These are phyloP conservation scores for Hypotaenidia okinawae DNA, from an alignment of 2,797 vertebrate species.

Conservation along the genomic window DNA sequence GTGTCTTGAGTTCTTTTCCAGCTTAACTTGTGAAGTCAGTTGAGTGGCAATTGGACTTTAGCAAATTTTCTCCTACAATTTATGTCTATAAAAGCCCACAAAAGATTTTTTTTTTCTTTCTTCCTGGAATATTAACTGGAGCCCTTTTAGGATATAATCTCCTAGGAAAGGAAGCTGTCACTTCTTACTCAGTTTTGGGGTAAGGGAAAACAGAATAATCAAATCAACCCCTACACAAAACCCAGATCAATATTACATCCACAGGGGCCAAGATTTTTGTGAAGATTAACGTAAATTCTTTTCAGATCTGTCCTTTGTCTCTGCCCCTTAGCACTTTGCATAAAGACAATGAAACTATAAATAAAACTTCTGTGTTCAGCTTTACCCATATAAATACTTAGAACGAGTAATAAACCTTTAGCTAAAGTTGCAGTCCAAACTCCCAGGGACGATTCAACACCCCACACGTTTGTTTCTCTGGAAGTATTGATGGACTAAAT, in stretches of 20 bases:
- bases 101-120: not conserved
- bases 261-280: not conserved
- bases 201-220: not conserved
- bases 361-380: not conserved
- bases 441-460: constrained; percentile 2
- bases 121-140: not conserved
- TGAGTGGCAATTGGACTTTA: not conserved
- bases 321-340: not conserved
- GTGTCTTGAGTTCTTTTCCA: constrained; percentile 1
- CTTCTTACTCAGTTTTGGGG: not conserved
- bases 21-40: constrained; percentile 8
- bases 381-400: not conserved
- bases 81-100: not conserved
- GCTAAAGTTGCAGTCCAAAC: constrained; percentile 22
- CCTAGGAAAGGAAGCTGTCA: not conserved
- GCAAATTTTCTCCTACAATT: not conserved
- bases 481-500: not conserved
- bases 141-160: not conserved
- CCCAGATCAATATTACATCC: not conserved
- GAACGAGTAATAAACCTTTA: not conserved
- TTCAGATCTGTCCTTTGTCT: not conserved
- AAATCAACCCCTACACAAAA: not conserved
- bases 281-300: constrained; percentile 17
- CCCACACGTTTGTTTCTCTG: not conserved
- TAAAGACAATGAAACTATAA: not conserved